Evolutionary conservation across 2,888 invertebrate species (phyloP).

Genomic region (Octodonta nipae): DNA sequence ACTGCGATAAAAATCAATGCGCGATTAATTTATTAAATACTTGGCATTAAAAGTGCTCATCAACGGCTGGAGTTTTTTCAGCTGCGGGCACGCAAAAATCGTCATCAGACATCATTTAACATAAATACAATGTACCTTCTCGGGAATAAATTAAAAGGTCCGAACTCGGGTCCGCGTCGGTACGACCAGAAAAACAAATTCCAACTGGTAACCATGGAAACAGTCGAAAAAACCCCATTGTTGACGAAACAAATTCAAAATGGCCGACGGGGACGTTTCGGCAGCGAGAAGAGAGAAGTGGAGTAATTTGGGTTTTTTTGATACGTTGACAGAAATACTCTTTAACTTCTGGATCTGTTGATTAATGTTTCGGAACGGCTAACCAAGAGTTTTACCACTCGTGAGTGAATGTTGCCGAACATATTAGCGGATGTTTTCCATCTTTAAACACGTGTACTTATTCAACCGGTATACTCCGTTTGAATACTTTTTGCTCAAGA

Average conservation of each 20-base stretch:
- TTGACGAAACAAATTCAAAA: slow-evolving; percentile 34
- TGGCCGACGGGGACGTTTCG: slow-evolving; percentile 29
- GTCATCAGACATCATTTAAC: slow-evolving; percentile 27
- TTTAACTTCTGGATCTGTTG: not conserved
- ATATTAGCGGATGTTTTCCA: too few species aligned
- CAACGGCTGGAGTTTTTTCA: slow-evolving; percentile 12
- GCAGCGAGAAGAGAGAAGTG: slow-evolving; percentile 25
- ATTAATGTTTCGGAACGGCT: not conserved
- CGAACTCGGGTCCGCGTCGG: slow-evolving; percentile 20
- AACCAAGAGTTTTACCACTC: too few species aligned
- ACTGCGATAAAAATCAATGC: slow-evolving; percentile 11
- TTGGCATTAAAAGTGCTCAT: slow-evolving; percentile 15
- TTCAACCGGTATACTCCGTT: too few species aligned
- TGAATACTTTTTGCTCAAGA: too few species aligned
- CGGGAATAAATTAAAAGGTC: slow-evolving; percentile 29
- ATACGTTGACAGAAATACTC: slow-evolving; percentile 26
- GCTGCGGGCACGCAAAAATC: slow-evolving; percentile 19
- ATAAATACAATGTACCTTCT: slow-evolving; percentile 28
- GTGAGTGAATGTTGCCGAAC: not conserved
- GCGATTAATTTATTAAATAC: slow-evolving; percentile 20
- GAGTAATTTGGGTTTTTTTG: slow-evolving; percentile 30
- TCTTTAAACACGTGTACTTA: too few species aligned
- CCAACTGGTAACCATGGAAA: slow-evolving; percentile 28
- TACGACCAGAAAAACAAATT: slow-evolving; percentile 28
- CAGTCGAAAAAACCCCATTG: slow-evolving; percentile 31